Evolutionary conservation across 92 coral and sea anemone genomes (phyloP), one percentile per base, ranked within the genome.

Genomic region (Epizoanthus rinbou): DNA sequence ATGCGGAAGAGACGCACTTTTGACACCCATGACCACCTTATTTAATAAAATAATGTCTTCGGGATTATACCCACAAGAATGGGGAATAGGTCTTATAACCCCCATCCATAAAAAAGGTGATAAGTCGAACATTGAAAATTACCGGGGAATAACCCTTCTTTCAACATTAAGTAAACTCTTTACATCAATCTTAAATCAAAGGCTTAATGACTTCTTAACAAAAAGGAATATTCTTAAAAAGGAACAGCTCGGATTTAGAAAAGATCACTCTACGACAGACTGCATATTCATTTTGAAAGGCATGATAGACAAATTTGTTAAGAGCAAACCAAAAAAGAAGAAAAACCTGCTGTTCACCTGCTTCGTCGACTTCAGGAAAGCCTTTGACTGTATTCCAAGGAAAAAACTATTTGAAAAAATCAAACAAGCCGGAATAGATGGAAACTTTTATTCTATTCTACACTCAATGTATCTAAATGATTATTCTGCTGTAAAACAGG

Each of bases 281-380:
- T 28, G 63, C 23, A 57, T 76, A 60, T 57, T 81, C 35, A 65
- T 81, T 39, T 18, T 72, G 41, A 84, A 63, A 72, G 85, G 45
- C 14, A 45, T 87, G 66, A 87, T 82, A 57, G 91, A 88, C 73
- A 85, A 84, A 65, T 85, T 50, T 37, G 88, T 88, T 33, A 84
- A 86, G 69, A 33, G 68, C 76, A 86, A 70, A 41, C 68, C 74
- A 39, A 87, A 87, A 74, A 59, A 74, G 47, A 57, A 45, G 65
- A 56, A 68, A 52, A 88, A 88, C 81, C 47, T 84, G 69, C 69
- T 87, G 72, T 84, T 83, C 81, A 76, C 91, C 23, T 83, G 91
- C 88, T 87, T 59, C 60, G 85, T 83, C 70, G 91, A 87, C 66
- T 87, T 87, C 62, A 64, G 80, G 47, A 87, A 87, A 78, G 87